Evolutionary conservation across 92 coral and sea anemone genomes (phyloP), one percentile per base, ranked within the genome.

Genomic region (Epizoanthus rinbou): DNA sequence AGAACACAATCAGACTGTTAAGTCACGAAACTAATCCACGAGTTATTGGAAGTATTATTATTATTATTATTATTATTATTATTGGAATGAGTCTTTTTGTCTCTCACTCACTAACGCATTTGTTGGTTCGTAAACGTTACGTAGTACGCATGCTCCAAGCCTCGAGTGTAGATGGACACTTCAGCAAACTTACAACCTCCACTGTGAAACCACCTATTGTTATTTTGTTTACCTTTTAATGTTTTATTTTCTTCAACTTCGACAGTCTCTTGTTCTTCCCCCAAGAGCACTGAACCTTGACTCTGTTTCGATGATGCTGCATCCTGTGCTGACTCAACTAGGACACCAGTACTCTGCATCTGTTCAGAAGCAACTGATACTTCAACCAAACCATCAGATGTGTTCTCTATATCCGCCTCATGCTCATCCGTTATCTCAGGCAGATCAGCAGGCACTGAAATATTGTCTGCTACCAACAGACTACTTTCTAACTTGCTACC

Each of bases 221-320:
- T 62, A 39, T 28, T 60, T 60, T 75, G 50, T 28, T 19, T 74
- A 47, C 66, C 72, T 19, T 8, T 52, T 19, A 50, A 41, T 71
- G 73, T 35, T 71, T 37, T 62, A 23, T 71, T 43, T 85, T 6
- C 81, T 64, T 80, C 78, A 31, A 50, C 78, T 66, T 54, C 81
- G 21, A 37, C 62, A 28, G 81, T 59, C n/a, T 43, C 58, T n/a
- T 35, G 19, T 3, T 25, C 13, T 45, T n/a, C 81, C 81, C 15
- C 31, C n/a, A 68, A 76, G 37, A 19, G 69, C 50, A 41, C n/a
- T 39, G 31, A 47, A 9, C 64, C 31, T 5, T 11, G 19, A 14
- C 24, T 45, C 15, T 62, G 8, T 15, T 47, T 31, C 15, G 19
- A 52, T 8, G 64, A 56, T 6, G n/a, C 8, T 5, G 8, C 68